phyloP scores from a whole-genome alignment of 2,797 vertebrate species.

The Diplodus puntazzo region DNA sequence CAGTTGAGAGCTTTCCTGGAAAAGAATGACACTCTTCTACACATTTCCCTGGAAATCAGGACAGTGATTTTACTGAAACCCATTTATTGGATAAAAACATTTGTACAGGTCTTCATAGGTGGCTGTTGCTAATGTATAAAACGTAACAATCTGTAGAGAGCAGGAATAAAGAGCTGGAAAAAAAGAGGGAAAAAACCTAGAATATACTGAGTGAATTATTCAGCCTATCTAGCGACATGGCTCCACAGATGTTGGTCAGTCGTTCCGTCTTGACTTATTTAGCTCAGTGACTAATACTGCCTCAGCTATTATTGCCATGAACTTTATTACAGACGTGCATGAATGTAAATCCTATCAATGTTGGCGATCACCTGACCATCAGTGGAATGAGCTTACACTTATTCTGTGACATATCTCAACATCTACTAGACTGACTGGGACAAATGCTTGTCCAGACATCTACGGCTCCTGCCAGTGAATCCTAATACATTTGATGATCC shows the following conservation, averaged over 20 bases:
- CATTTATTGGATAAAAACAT: conserved; percentile 5
- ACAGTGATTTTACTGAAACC: conserved; percentile 10
- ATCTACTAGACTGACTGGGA: background rate
- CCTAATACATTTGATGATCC: too few species aligned
- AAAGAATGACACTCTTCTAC: conserved; percentile 10
- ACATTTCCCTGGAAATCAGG: conserved; percentile 13
- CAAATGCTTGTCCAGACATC: background rate
- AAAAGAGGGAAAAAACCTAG: background rate
- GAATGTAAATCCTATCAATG: background rate
- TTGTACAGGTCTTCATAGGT: conserved; percentile 2
- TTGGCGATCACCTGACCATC: background rate
- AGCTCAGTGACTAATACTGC: too few species aligned
- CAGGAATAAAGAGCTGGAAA: background rate
- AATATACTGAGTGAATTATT: background rate
- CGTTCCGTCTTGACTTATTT: too few species aligned
- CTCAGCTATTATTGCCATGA: background rate
- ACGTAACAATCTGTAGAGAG: background rate
- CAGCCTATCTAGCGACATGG: too few species aligned
- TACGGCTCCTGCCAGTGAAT: too few species aligned
- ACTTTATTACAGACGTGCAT: background rate
- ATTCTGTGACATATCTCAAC: background rate
- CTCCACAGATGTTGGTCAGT: too few species aligned
- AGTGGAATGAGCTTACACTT: background rate
- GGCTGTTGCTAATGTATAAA: background rate
- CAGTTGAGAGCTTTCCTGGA: conserved; percentile 20